These are phyloP conservation scores for Amphiprion ocellaris DNA, from an alignment of 2,113 vertebrate species.

Conservation along the genomic window DNA sequence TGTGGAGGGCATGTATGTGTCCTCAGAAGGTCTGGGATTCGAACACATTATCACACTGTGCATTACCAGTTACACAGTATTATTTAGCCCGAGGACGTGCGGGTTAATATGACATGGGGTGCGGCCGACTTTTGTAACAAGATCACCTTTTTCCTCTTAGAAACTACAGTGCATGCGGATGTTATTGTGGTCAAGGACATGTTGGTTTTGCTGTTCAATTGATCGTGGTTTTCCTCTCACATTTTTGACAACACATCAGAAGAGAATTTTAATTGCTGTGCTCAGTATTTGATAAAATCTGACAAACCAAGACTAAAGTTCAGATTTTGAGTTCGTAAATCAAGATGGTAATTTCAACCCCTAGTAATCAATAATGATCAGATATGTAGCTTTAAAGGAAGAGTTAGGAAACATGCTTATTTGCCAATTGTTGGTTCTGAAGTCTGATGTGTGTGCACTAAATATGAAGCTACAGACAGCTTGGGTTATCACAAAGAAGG, in stretches of 20 bases:
- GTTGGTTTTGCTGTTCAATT: neutral
- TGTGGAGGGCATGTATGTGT: neutral
- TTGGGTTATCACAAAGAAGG: neutral
- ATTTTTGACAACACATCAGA: neutral
- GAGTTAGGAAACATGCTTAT: too few relatives aligned
- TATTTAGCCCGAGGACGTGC: neutral
- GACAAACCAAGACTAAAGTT: neutral
- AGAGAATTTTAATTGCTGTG: neutral
- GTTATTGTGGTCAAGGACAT: neutral
- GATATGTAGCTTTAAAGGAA: too few relatives aligned
- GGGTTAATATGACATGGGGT: neutral
- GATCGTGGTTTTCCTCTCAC: neutral
- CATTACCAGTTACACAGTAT: slow-evolving; percentile 4
- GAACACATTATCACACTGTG: neutral
- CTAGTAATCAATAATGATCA: neutral
- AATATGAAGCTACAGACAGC: too few relatives aligned
- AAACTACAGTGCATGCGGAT: neutral
- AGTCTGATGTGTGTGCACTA: too few relatives aligned
- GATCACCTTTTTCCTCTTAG: neutral
- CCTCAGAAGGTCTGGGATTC: neutral
- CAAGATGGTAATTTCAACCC: neutral
- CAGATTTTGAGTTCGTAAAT: neutral
- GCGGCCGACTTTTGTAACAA: neutral
- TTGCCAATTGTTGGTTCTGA: too few relatives aligned
- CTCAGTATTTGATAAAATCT: neutral